phyloP scores from a whole-genome alignment of 2,797 vertebrate species.

The Cyprinella venusta region DNA sequence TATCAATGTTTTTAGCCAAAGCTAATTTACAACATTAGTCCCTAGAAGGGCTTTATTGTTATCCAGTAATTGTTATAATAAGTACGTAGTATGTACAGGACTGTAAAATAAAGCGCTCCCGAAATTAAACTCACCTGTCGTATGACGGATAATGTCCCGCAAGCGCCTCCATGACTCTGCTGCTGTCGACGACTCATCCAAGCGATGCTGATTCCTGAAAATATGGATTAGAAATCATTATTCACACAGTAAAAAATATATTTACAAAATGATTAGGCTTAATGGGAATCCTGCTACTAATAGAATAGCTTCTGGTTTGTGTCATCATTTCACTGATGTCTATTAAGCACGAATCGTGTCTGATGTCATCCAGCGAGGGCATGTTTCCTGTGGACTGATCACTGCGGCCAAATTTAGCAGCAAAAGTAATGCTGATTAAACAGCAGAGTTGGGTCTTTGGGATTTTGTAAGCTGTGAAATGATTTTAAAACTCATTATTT shows the following conservation, averaged over 20 bases:
- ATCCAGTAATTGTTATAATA: not conserved
- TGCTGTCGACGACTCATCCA: conserved; percentile 2
- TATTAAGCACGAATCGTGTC: not conserved
- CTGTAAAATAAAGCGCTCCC: not conserved
- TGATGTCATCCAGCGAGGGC: conserved; percentile 1
- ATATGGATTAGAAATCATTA: not conserved
- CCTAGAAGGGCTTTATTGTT: no score
- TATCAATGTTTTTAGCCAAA: no score
- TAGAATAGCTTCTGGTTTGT: not conserved
- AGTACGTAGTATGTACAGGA: not conserved
- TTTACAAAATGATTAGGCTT: not conserved
- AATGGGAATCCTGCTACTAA: not conserved
- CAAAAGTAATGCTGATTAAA: not conserved
- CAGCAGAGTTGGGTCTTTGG: not conserved
- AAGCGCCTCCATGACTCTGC: not conserved
- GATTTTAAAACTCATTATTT: conserved; percentile 9
- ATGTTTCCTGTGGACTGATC: conserved; percentile 12
- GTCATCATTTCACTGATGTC: not conserved
- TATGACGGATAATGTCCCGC: conserved; percentile 1
- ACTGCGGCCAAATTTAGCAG: conserved; percentile 1
- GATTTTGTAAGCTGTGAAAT: not conserved
- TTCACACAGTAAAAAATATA: not conserved
- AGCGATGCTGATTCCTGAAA: conserved; percentile 3
- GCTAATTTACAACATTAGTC: no score
- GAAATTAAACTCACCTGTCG: not conserved